Base-by-base conservation (phyloP, 2,113 vertebrate species). In the Echinops telfairi region DNA sequence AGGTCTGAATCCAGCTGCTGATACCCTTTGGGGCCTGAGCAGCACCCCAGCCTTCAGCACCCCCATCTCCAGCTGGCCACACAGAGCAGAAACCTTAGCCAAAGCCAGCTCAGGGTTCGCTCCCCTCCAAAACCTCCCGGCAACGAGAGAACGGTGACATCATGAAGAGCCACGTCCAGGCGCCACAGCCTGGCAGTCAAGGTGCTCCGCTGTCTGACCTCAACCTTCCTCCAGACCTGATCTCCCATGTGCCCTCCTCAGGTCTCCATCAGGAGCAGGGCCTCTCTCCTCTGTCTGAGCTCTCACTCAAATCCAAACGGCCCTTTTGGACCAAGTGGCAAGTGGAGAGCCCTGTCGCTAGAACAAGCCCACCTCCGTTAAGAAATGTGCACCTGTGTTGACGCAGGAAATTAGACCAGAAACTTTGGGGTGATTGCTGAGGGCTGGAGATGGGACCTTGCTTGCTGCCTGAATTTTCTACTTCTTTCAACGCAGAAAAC, bases 261-360 rank as follows among this genome's bases (percentile, higher is more conserved):
- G 36, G 31, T 25, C 31, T 53, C 82, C 73, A 14, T 20, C 14
- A 47, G 43, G 43, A n/a, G 43, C 10, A 10, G 43, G 43, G 43
- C n/a, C 58, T 40, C 33, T n/a, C 40, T 2, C 64, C 20, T 90
- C 22, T 27, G 64, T 57, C 79, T 77, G 75, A 73, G 22, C 70
- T 82, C 31, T 38, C 27, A 58, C 58, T 58, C 58, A 88, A 83
- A 93, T 62, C 66, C 85, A 75, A 68, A 83, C 36, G 10, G 83
- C 71, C 79, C 40, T 79, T 78, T 29, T 31, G 29, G 29, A 85
- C 64, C 40, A 40, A 57, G 23, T 38, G n/a, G 38, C 84, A 85
- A 91, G 25, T 23, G 31, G 43, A 68, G 73, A 91, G 66, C 33
- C 40, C 87, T 73, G 60, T 60, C 58, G 20, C 25, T 1, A 3